Percentiles rank a stretch among this genome's conserved stretches.
Conservation (phyloP, 2,797 vertebrate genomes). For the Poecilia wingei region DNA sequence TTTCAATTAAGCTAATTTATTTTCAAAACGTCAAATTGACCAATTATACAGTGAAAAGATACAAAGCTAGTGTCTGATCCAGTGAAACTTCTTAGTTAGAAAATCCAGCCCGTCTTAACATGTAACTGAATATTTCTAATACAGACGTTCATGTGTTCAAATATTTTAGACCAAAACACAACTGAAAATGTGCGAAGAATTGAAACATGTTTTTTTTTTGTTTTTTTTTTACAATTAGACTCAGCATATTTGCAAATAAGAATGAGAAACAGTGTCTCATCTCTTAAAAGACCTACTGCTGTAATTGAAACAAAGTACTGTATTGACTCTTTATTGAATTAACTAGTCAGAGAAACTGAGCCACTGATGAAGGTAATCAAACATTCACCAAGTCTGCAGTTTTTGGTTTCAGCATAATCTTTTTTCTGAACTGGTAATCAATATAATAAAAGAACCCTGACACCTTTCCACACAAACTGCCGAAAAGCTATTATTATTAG, state of each 20-base stretch:
- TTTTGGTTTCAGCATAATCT: not conserved
- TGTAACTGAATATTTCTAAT: not conserved
- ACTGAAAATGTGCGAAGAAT: not conserved
- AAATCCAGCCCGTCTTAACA: not conserved
- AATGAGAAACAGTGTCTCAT: not conserved
- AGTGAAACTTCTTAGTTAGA: not conserved
- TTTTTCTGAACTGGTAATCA: constrained; percentile 8
- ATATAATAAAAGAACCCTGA: constrained; percentile 7
- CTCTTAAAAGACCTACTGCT: not conserved
- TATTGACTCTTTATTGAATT: constrained; percentile 41
- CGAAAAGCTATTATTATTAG: constrained; percentile 18
- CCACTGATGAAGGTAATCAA: constrained; percentile 27
- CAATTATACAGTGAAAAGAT: no score
- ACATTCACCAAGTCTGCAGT: not conserved
- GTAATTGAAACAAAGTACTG: not conserved
- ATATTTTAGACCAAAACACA: not conserved
- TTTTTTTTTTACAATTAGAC: not conserved
- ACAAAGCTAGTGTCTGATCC: not conserved
- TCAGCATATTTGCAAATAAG: not conserved
- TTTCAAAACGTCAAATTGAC: no score
- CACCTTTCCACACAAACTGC: not conserved
- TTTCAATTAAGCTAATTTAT: no score
- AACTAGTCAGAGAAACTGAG: constrained; percentile 26
- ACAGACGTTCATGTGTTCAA: not conserved
- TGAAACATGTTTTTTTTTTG: not conserved